A percentile compares a stretch with the other conserved stretches of the same genome.
phyloP scores from a whole-genome alignment of 2,113 vertebrate genomes.

The Tricholaema leucomelas region DNA sequence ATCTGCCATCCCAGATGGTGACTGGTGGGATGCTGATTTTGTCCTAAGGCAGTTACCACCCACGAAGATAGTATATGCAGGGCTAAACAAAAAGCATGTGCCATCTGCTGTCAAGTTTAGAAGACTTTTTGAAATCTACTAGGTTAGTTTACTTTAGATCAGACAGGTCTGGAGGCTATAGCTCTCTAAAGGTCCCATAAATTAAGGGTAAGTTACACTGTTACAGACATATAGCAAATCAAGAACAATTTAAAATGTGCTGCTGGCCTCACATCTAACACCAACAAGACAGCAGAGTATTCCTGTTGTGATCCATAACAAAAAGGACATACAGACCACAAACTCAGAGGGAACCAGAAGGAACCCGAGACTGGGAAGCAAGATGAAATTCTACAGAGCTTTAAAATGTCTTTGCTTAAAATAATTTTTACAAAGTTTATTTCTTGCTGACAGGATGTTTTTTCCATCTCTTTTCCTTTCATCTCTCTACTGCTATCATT shows the following conservation, averaged over 20 bases:
- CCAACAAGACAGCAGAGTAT: background rate
- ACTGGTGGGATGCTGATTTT: slow-evolving; percentile 67
- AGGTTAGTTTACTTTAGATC: slow-evolving; percentile 21
- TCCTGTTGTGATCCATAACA: background rate
- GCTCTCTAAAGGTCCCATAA: background rate
- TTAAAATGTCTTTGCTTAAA: background rate
- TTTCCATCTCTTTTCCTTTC: background rate
- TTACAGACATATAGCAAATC: background rate
- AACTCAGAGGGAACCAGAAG: background rate
- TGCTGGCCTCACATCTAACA: background rate
- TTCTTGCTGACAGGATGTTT: background rate
- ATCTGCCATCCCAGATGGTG: slow-evolving; percentile 66
- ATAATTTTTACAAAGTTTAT: background rate
- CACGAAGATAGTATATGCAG: slow-evolving; percentile 51
- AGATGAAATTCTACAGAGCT: background rate
- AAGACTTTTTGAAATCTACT: slow-evolving; percentile 8
- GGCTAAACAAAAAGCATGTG: slow-evolving; percentile 62
- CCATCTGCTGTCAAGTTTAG: slow-evolving; percentile 54
- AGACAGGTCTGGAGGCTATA: background rate
- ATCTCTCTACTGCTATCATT: background rate
- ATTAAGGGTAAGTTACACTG: background rate
- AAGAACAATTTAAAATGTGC: background rate
- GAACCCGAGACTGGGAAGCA: background rate
- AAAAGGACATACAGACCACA: background rate
- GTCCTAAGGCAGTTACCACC: slow-evolving; percentile 63